A percentile compares a stretch with the other conserved stretches of the same genome.
phyloP scores from a whole-genome alignment of 2,797 vertebrate species.

The Otolemur crassicaudatus region DNA sequence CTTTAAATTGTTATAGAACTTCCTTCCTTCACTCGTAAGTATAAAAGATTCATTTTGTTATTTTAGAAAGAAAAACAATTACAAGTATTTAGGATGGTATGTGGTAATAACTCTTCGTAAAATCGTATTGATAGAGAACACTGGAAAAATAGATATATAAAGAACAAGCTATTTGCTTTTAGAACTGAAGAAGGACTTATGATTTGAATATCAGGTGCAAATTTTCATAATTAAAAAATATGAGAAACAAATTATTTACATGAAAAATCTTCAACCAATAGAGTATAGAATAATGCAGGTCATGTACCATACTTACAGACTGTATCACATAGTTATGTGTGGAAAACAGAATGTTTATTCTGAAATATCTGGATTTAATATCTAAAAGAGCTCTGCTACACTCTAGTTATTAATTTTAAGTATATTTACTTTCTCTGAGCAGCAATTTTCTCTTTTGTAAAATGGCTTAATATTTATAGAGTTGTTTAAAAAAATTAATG shows the following conservation, averaged over 20 bases:
- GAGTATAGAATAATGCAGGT: neutral
- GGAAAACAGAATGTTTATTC: neutral
- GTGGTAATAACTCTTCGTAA: neutral
- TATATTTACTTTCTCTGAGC: neutral
- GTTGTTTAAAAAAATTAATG: neutral
- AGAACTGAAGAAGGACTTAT: neutral
- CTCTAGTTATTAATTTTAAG: slow-evolving; percentile 15
- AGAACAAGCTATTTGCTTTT: neutral
- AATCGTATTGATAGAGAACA: neutral
- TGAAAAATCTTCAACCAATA: neutral
- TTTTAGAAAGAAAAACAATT: slow-evolving; percentile 27
- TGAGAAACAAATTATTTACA: neutral
- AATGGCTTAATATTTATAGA: neutral
- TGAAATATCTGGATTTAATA: slow-evolving; percentile 14
- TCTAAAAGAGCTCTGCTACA: neutral
- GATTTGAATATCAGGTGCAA: neutral
- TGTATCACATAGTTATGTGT: neutral
- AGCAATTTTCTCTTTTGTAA: neutral
- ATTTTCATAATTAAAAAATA: slow-evolving; percentile 14
- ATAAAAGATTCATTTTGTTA: neutral
- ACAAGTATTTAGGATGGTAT: neutral
- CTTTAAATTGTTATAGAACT: neutral
- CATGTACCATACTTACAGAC: neutral
- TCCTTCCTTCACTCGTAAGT: neutral
- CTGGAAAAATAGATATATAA: neutral